phyloP scores from a whole-genome alignment of 2,113 vertebrate species.

The Trematocara nigrifrons region DNA sequence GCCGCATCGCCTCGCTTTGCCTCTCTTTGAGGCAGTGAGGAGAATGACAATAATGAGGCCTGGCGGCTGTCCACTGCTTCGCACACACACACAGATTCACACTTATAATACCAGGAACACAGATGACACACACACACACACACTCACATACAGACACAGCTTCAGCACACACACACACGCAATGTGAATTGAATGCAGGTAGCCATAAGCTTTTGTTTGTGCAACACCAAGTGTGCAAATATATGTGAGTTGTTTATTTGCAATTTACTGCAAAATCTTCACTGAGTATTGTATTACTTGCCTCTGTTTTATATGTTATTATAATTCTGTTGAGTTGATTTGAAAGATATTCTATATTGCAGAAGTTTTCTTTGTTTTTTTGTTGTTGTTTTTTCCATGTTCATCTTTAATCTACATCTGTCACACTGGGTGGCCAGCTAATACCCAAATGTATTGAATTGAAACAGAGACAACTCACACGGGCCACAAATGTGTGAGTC shows the following conservation, averaged over 20 bases:
- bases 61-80: constrained; percentile 70
- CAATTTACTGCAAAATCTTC: constrained; percentile 36
- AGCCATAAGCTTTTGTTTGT: constrained; percentile 65
- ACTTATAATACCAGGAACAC: constrained; percentile 45
- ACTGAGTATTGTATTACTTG: constrained; percentile 30
- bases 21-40: constrained; percentile 70
- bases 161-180: not conserved
- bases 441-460: constrained; percentile 59
- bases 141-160: not conserved
- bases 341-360: constrained; percentile 62
- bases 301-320: constrained; percentile 58
- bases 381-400: not conserved
- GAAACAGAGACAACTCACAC: constrained; percentile 45
- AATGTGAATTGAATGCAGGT: constrained; percentile 62
- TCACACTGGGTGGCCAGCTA: constrained; percentile 64
- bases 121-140: constrained; percentile 10
- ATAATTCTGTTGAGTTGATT: constrained; percentile 53
- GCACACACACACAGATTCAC: constrained; percentile 58
- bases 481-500: constrained; percentile 9
- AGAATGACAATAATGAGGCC: constrained; percentile 78
- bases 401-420: constrained; percentile 64
- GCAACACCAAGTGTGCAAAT: constrained; percentile 49
- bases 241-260: constrained; percentile 33
- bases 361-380: constrained; percentile 54
- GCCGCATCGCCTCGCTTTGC: constrained; percentile 61